Evolutionary conservation across 2,797 vertebrate species (phyloP), one percentile per base, ranked within the genome.

Genomic region (Hypotaenidia philippensis): DNA sequence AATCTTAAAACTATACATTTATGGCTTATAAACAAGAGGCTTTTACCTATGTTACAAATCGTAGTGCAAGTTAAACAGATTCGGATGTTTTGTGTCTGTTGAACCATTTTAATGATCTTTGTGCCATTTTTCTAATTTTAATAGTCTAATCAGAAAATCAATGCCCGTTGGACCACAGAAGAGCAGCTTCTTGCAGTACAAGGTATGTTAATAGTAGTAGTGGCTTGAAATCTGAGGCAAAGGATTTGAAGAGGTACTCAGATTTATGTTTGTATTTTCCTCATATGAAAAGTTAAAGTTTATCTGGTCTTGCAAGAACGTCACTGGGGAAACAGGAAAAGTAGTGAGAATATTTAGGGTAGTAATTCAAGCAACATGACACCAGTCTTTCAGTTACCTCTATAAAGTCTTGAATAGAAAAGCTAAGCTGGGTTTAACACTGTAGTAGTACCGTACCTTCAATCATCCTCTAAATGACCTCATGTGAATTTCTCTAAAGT

Each of bases 131-230:
- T 98, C 97, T 98, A 74, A 97, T 97, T 98, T 97, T 98, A 95
- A 83, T 97, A 99, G 99, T 98, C 98, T 96, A 99, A 99, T 98
- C 99, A 99, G 98, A 99, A 99, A 98, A 98, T 99, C 95, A 99
- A 99, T 96, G 99, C 99, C 82, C 99, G 99, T 96, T 99, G 99
- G 99, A 99, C 99, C 72, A 99, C 99, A 94, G 99, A 99, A 96
- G 99, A 99, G 96, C 99, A 99, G 97, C 99, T 99, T 64, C 98
- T 99, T 96, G 99, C 99, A 65, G 99, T 99, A 93, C 99, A 99
- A 99, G 99, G 99, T 99, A 98, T 97, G 97, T 96, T 97, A 94
- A 96, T 90, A 94, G 93, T 72, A 96, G 76, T 82, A 97, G 87
- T 60, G 34, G 86, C 91, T 65, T 78, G 90, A 89, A 93, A 59